phyloP scores from a whole-genome alignment of 2,797 vertebrate genomes.

The Stomatorhinus walkeri region DNA sequence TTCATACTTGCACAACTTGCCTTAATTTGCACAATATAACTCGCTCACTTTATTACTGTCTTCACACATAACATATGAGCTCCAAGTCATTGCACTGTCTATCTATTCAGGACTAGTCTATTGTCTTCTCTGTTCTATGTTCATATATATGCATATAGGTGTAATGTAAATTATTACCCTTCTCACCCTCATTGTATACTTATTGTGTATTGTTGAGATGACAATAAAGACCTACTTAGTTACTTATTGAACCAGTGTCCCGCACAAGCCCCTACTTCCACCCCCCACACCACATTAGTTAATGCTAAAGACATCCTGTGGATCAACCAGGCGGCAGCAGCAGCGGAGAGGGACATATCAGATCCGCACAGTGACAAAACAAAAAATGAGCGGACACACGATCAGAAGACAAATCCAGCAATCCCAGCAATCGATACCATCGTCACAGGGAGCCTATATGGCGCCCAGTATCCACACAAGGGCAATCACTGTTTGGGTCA shows the following conservation, averaged over 20 bases:
- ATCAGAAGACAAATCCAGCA: neutral
- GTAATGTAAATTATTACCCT: neutral
- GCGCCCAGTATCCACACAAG: neutral
- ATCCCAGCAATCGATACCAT: neutral
- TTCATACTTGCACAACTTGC: neutral
- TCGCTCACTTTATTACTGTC: neutral
- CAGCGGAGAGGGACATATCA: neutral
- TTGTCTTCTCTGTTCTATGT: neutral
- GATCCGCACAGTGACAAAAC: neutral
- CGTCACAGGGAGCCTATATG: neutral
- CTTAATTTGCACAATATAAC: neutral
- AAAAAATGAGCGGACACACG: neutral
- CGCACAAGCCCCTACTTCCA: neutral
- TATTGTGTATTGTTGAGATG: neutral
- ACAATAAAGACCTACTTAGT: neutral
- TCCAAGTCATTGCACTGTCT: neutral
- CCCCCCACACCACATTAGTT: too few species aligned
- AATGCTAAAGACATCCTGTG: neutral
- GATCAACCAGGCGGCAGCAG: neutral
- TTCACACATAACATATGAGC: neutral
- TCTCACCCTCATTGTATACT: neutral
- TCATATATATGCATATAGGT: neutral
- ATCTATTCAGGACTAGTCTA: neutral
- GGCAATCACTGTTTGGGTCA: neutral
- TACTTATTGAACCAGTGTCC: neutral